Percentiles rank a stretch among this genome's conserved stretches.
phyloP scores from a whole-genome alignment of 1,140 invertebrate genomes.

The Nixonia krombeini region DNA sequence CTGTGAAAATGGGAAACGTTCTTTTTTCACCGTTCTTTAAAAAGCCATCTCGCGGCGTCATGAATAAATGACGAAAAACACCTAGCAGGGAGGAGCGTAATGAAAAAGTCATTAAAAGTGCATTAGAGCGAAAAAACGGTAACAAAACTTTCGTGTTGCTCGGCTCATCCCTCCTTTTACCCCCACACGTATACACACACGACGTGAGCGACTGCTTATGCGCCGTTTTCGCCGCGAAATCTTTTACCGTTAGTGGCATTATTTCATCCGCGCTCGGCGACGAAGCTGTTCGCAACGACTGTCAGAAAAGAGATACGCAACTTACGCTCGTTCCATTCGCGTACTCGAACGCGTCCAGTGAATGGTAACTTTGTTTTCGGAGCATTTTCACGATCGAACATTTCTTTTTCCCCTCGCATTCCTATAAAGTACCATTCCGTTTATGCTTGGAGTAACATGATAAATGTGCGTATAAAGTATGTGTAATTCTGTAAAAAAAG shows the following conservation, averaged over 20 bases:
- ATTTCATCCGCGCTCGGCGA: slow-evolving; percentile 12
- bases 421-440: slow-evolving; percentile 9
- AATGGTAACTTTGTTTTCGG: slow-evolving; percentile 32
- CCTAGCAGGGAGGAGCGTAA: too few species aligned
- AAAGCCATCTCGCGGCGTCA: not conserved
- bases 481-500: not conserved
- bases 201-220: too few species aligned
- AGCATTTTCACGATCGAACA: slow-evolving; percentile 13
- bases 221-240: not conserved
- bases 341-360: slow-evolving; percentile 26
- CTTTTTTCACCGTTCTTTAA: not conserved
- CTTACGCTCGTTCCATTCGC: slow-evolving; percentile 39
- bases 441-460: too few species aligned
- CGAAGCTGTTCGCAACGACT: slow-evolving; percentile 8
- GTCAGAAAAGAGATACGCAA: slow-evolving; percentile 24
- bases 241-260: slow-evolving; percentile 5
- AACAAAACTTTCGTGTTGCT: too few species aligned
- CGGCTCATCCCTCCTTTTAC: too few species aligned
- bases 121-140: too few species aligned
- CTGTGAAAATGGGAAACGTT: not conserved
- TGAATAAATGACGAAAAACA: too few species aligned
- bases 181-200: too few species aligned
- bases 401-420: slow-evolving; percentile 8
- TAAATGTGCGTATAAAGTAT: too few species aligned
- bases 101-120: too few species aligned